Percentiles rank a stretch among this genome's conserved stretches.
phyloP scores from a whole-genome alignment of 1,140 invertebrate genomes.

The Tetragnatha versicolor region DNA sequence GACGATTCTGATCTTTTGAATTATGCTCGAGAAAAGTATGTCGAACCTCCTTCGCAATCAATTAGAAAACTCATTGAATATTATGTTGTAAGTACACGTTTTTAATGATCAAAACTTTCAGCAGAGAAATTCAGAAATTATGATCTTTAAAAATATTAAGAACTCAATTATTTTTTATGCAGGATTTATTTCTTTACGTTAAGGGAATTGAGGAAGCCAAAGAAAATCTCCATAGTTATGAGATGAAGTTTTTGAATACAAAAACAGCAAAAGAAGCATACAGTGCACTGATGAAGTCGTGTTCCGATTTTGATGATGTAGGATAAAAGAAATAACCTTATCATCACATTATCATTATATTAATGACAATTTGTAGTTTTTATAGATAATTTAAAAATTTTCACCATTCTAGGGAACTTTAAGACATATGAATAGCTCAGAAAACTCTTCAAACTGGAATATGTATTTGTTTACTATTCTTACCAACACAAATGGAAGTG shows the following conservation, averaged over 20 bases:
- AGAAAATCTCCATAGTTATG: not conserved
- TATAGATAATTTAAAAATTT: not conserved
- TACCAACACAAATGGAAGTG: not conserved
- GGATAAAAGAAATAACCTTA: too few species aligned
- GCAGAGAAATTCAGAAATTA: too few species aligned
- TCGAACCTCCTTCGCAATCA: not conserved
- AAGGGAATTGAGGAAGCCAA: not conserved
- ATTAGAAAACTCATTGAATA: not conserved
- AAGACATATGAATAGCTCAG: not conserved
- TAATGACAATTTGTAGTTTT: too few species aligned
- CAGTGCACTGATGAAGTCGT: not conserved
- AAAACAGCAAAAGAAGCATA: not conserved
- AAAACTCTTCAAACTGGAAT: not conserved
- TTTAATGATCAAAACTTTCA: too few species aligned
- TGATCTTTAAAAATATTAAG: not conserved
- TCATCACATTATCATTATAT: too few species aligned
- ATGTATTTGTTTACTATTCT: not conserved
- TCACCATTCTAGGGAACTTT: not conserved
- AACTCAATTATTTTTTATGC: not conserved
- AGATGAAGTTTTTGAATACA: not conserved
- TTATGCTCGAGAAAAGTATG: not conserved
- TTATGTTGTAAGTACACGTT: conserved; percentile 2
- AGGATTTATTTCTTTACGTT: not conserved
- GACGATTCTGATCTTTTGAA: conserved; percentile 8
- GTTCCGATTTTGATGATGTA: conserved; percentile 18